These are phyloP conservation scores for Jaculus jaculus DNA, from an alignment of 2,113 vertebrate genomes.

Conservation along the genomic window DNA sequence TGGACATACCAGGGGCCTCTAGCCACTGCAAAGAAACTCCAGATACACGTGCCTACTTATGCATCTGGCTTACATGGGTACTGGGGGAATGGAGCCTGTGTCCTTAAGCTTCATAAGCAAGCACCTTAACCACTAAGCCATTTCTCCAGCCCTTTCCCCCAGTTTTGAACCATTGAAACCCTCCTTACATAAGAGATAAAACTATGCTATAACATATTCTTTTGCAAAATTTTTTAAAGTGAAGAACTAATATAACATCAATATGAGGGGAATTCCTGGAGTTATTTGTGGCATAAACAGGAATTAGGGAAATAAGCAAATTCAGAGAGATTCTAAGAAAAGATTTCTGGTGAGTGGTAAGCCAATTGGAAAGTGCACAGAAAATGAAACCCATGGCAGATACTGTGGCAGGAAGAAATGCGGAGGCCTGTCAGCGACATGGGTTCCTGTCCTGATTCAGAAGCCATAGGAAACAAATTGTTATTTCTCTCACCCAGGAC, in stretches of 20 bases:
- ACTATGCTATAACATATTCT: background rate
- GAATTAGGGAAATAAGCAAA: constrained; percentile 25
- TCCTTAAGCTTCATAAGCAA: too few species aligned
- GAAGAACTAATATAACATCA: background rate
- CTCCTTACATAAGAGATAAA: background rate
- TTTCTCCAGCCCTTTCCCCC: too few species aligned
- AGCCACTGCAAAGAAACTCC: too few species aligned
- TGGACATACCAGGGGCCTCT: too few species aligned
- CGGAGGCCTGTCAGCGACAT: background rate
- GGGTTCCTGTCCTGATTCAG: background rate
- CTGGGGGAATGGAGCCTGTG: too few species aligned
- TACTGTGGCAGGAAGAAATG: background rate
- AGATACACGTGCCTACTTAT: too few species aligned
- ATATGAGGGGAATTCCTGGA: background rate
- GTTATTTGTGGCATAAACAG: background rate
- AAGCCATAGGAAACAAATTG: background rate
- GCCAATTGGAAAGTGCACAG: background rate
- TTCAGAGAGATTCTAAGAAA: background rate
- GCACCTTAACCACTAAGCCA: too few species aligned
- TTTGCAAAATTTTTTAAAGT: background rate
- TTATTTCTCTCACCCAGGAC: background rate
- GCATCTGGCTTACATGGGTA: too few species aligned
- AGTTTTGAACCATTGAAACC: background rate
- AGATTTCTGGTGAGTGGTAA: constrained; percentile 41
- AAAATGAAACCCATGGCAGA: background rate